Base-by-base conservation (phyloP, 2,797 vertebrate species). In the Poecile montanus region DNA sequence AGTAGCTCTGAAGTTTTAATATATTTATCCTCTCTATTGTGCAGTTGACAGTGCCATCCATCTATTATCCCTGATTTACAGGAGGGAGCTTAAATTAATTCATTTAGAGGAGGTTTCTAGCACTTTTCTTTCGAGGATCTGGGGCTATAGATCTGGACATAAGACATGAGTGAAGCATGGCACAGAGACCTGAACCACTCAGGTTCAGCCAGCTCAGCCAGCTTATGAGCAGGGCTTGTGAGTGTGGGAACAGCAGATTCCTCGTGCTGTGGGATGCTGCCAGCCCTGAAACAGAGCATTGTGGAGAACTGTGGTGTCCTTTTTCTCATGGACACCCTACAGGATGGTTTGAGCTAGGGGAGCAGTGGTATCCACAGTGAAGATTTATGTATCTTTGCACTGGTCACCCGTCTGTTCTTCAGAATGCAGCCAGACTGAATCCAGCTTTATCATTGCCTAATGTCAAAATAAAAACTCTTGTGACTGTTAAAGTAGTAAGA, bases 361-460 rank as follows among this genome's bases (percentile, higher is more conserved):
- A 75, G 7, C 0, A 3, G 2, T 13, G 7, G 36, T 44, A 45
- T 61, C 9, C 0, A 0, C 16, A 27, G 9, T 7, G 11, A 23
- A 45, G 17, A 27, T 45, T 85, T 77, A 54, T 56, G 54, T 66
- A 11, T 53, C 27, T 88, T 76, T 83, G 11, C 29, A 21, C 19
- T 25, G 51, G 12, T 79, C 36, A 72, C 17, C 22, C 58, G 25
- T 38, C 20, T 48, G n/a, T 44, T 66, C 47, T 53, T 18, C 34
- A 34, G 26, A 27, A 67, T 8, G 40, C 7, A 38, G 34, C 40
- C 80, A 56, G n/a, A 40, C 32, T 7, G 32, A 90, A 45, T 38
- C 12, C 19, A 42, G 8, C 7, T 89, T 87, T 81, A 23, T 11
- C 18, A 8, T 8, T 58, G 27, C 12, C 27, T 27, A 26, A 32